Base-by-base conservation (phyloP, 2,113 vertebrate species). In the Pelecanus crispus region DNA sequence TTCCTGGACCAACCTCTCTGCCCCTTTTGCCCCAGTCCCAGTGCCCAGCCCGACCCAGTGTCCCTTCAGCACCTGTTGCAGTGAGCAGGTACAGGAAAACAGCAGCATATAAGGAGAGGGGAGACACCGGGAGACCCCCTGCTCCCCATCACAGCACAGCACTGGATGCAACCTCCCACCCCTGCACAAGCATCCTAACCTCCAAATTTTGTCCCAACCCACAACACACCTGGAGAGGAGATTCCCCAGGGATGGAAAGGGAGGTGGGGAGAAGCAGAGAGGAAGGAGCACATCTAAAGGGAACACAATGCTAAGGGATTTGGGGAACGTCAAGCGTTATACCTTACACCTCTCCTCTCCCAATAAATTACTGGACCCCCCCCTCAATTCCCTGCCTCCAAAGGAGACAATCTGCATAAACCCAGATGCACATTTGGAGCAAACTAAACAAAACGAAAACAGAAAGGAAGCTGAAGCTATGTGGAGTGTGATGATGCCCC, bases 401-500 rank as follows among this genome's bases (percentile, higher is more conserved):
- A 88, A 93, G 22, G 34, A 91, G 38, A 36, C 36, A 49, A 72
- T 74, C 71, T 93, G 40, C 82, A 81, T 92, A 94, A 94, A 78
- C n/a, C 16, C n/a, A 81, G 45, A 62, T 50, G 68, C 10, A 34
- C 11, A 73, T 81, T 91, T 86, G 72, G 63, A 89, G 59, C 45
- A 88, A 93, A 86, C 50, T 58, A 86, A 84, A 49, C 79, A 85
- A 96, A 96, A 66, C 19, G 81, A 92, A 95, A 96, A 49, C 81
- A 86, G 50, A 45, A 93, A 71, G 36, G 44, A 32, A 91, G 28
- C 36, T 90, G 55, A 92, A 91, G 81, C 44, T 67, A 28, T 53
- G 40, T 77, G 62, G 72, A 50, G 11, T 79, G 32, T 4, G 17
- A 92, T 61, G 75, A 83, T 66, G 83, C 63, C 83, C 50, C 75